Base-by-base conservation (phyloP, 2,888 invertebrate genomes). In the Tachina lurida region DNA sequence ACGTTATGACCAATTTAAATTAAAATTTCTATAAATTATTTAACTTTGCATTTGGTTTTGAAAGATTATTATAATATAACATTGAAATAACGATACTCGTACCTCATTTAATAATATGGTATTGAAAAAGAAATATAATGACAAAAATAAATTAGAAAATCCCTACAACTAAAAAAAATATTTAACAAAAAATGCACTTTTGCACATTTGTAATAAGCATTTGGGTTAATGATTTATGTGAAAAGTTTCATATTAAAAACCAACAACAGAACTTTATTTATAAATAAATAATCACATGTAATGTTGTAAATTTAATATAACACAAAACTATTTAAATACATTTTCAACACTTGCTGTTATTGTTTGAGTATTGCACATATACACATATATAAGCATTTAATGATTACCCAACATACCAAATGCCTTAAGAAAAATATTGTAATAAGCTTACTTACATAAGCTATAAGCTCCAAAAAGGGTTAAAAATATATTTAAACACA, bases 181-280 rank as follows among this genome's bases (percentile, higher is more conserved):
- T n/a, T n/a, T n/a, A n/a, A n/a, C n/a, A n/a, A n/a, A n/a, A n/a
- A n/a, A n/a, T n/a, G n/a, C n/a, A 54, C 22, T 22, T 22, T 63
- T 79, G 70, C 63, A 71, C 56, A 76, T 76, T 63, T 79, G 78
- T 71, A 63, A 79, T 71, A 41, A 63, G 54, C 47, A 63, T 52
- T 49, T 62, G 31, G 63, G 62, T 63, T 71, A 71, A 79, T 79
- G 79, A 79, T 79, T 79, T 79, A 79, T 79, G 47, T 31, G 54
- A 73, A 52, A 22, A 31, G 17, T 45, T 73, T 56, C 47, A 65
- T 65, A 63, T 67, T 17, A 63, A 56, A 58, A 65, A 65, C 71
- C 73, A 58, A 49, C 56, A 79, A 79, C 71, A 56, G 19, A 76
- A 67, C 67, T 56, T 41, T 58, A 67, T 58, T 67, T 47, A 77